Conservation (phyloP, 2,888 invertebrate species). For the Mimas tiliae region DNA sequence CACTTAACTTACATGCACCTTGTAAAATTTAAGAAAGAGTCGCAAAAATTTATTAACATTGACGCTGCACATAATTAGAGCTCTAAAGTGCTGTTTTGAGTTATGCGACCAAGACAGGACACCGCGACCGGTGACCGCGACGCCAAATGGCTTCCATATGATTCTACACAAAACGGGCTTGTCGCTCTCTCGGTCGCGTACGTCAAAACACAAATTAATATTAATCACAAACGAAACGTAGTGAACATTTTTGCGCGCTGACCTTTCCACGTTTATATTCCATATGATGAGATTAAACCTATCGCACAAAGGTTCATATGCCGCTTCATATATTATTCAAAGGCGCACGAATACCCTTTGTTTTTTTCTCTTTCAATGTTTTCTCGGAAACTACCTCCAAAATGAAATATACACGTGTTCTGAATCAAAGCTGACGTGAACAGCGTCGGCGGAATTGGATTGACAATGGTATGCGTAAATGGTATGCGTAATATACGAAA, state of each 20-base stretch:
- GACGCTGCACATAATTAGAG: no score
- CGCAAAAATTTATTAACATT: no score
- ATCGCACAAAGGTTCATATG: constrained; percentile 33
- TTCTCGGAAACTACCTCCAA: constrained; percentile 28
- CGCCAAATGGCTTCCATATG: no score
- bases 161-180: no score
- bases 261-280: constrained; percentile 45
- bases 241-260: constrained; percentile 28
- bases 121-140: no score
- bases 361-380: constrained; percentile 36
- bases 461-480: not conserved
- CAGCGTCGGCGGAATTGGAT: constrained; percentile 1
- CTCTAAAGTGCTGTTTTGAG: no score
- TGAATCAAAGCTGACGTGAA: constrained; percentile 26
- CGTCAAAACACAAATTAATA: not conserved
- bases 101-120: no score
- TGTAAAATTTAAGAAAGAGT: no score
- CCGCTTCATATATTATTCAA: constrained; percentile 54
- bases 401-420: constrained; percentile 26
- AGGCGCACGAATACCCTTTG: constrained; percentile 44
- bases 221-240: constrained; percentile 10
- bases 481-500: not conserved
- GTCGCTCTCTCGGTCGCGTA: no score
- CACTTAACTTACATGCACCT: no score
- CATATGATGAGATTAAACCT: constrained; percentile 41